A percentile compares a stretch with the other conserved stretches of the same genome.
These are phyloP conservation scores for Hyposoter didymator DNA, from an alignment of 2,888 invertebrate species.

Conservation along the genomic window DNA sequence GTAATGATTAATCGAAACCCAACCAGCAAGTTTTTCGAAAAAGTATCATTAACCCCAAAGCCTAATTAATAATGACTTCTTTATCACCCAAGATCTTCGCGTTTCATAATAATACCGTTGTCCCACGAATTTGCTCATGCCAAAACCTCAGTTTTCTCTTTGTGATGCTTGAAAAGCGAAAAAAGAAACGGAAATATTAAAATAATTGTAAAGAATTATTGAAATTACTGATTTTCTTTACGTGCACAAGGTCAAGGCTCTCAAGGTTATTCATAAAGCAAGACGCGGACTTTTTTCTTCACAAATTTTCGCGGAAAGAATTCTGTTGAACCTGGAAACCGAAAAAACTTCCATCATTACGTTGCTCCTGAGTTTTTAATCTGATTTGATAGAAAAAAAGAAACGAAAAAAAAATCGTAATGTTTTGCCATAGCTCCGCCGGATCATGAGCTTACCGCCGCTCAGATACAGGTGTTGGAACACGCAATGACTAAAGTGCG, in stretches of 20 bases:
- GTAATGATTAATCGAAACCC: background rate
- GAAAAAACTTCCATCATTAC: background rate
- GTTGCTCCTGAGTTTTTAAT: background rate
- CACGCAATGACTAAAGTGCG: conserved; percentile 92
- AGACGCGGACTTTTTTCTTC: background rate
- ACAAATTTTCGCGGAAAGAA: background rate
- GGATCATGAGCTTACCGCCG: conserved; percentile 88
- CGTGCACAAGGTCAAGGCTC: background rate
- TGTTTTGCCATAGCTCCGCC: conserved; percentile 86
- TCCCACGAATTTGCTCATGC: background rate
- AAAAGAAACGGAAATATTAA: background rate
- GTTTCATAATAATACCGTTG: background rate
- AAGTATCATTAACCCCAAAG: background rate
- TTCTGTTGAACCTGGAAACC: background rate
- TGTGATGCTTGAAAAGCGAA: background rate
- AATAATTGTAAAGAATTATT: background rate
- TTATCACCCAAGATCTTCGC: background rate
- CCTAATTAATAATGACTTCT: background rate
- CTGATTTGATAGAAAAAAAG: background rate
- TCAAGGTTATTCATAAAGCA: background rate
- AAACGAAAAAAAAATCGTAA: background rate
- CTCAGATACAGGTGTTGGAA: conserved; percentile 90
- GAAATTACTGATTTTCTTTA: background rate
- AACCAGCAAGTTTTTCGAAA: background rate
- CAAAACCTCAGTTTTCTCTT: background rate